Evolutionary conservation across 2,797 vertebrate species (phyloP).

Genomic region (Phalloptychus januarius): DNA sequence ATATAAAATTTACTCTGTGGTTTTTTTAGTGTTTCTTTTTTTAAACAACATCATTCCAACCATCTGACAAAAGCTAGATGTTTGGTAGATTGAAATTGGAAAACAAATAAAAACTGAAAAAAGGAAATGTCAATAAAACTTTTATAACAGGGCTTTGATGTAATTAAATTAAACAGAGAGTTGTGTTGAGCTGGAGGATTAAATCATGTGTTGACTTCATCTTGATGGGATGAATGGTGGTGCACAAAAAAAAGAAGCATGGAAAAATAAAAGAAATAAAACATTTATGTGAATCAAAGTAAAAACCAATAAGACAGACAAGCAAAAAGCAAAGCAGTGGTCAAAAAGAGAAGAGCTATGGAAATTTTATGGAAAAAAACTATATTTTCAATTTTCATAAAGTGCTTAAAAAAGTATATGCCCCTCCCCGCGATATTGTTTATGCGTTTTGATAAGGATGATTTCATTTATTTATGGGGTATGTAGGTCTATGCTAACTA

Average conservation of each 20-base stretch:
- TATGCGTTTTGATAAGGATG: neutral
- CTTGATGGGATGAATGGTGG: neutral
- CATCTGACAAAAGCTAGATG: slow-evolving; percentile 28
- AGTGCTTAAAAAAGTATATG: too few relatives aligned
- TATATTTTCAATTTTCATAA: neutral
- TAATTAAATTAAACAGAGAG: slow-evolving; percentile 30
- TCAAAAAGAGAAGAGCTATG: neutral
- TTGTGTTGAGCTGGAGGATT: slow-evolving; percentile 37
- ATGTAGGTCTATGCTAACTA: neutral
- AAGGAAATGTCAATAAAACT: slow-evolving; percentile 31
- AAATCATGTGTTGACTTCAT: slow-evolving; percentile 39
- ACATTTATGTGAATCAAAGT: neutral
- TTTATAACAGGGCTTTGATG: slow-evolving; percentile 42
- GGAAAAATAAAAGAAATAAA: slow-evolving; percentile 8
- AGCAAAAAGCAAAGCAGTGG: neutral
- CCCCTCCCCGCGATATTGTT: neutral
- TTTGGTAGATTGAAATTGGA: slow-evolving; percentile 16
- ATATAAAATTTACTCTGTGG: slow-evolving; percentile 10
- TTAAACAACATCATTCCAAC: slow-evolving; percentile 16
- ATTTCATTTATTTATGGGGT: neutral
- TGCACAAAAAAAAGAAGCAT: slow-evolving; percentile 8
- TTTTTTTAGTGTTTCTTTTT: slow-evolving; percentile 9
- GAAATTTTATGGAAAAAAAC: neutral
- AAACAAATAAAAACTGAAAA: slow-evolving; percentile 41
- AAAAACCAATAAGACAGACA: neutral